Evolutionary conservation across 2,888 invertebrate genomes (phyloP).

Genomic region (Drosophila algonquin): DNA sequence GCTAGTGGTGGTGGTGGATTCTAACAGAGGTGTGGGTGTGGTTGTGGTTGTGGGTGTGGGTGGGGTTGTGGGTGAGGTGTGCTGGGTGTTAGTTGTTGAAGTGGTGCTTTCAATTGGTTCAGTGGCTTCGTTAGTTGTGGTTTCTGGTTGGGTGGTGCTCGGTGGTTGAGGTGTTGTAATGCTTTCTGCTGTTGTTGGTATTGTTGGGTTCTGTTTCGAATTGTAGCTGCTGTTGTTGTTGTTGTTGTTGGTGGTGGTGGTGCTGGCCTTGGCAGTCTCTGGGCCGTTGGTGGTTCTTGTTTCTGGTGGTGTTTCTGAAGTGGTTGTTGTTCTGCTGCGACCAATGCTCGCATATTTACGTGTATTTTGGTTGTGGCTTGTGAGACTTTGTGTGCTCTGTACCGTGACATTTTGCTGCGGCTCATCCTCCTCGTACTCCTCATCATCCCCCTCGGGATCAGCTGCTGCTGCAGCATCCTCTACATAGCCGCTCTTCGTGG

Average conservation of each 20-base stretch:
- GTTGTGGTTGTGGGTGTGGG: constrained; percentile 61
- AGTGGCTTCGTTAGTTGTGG: constrained; percentile 74
- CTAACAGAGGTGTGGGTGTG: constrained; percentile 55
- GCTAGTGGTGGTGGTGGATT: constrained; percentile 37
- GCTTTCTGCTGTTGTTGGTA: constrained; percentile 58
- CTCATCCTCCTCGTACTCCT: constrained; percentile 65
- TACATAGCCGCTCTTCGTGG: constrained; percentile 61
- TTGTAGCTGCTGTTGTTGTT: constrained; percentile 63
- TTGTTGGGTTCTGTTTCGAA: constrained; percentile 56
- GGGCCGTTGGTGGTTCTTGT: constrained; percentile 55
- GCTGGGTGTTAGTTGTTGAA: constrained; percentile 49
- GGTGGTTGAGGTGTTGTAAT: constrained; percentile 50
- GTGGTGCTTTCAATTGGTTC: constrained; percentile 79
- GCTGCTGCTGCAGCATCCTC: constrained; percentile 34
- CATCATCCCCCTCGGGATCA: constrained; percentile 59
- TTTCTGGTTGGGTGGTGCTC: constrained; percentile 45
- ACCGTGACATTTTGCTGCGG: constrained; percentile 81
- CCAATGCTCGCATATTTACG: constrained; percentile 82
- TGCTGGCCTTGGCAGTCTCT: constrained; percentile 64
- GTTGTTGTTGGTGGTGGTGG: constrained; percentile 55
- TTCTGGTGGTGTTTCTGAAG: constrained; percentile 61
- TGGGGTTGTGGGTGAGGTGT: constrained; percentile 54
- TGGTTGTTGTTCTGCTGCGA: constrained; percentile 79
- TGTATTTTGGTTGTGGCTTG: constrained; percentile 68
- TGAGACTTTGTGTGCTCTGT: constrained; percentile 81